These are phyloP conservation scores for Cyclopterus lumpus DNA, from an alignment of 2,797 vertebrate genomes.

Conservation along the genomic window DNA sequence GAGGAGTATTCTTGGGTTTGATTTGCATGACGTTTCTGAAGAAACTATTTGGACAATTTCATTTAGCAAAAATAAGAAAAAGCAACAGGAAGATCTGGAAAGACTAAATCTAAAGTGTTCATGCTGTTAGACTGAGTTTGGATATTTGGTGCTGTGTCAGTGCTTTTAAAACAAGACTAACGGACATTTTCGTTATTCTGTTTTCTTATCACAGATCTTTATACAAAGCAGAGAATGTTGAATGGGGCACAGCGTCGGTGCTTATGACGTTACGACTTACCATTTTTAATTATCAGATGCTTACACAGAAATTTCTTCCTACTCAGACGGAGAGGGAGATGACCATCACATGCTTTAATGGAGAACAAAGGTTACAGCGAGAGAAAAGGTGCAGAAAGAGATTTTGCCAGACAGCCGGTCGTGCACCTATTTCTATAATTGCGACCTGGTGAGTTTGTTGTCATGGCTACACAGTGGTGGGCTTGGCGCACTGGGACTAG, in stretches of 20 bases:
- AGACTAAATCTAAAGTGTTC: conserved; percentile 1
- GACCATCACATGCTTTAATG: conserved; percentile 3
- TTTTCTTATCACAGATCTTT: conserved; percentile 40
- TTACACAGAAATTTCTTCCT: conserved; percentile 25
- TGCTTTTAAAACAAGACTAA: conserved; percentile 23
- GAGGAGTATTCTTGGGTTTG: conserved; percentile 13
- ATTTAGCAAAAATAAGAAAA: not conserved
- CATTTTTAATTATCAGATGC: conserved; percentile 3
- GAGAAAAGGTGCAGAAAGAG: conserved; percentile 31
- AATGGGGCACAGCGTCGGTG: conserved; percentile 6
- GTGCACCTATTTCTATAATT: conserved; percentile 63
- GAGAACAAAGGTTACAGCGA: conserved; percentile 5
- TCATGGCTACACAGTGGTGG: conserved; percentile 72
- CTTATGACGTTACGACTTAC: conserved; percentile 18
- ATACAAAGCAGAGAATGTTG: conserved; percentile 11
- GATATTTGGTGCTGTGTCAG: conserved; percentile 29
- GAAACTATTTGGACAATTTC: not conserved
- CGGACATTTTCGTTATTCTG: conserved; percentile 19
- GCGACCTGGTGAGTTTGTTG: conserved; percentile 71
- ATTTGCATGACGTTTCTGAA: conserved; percentile 10
- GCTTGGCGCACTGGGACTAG: conserved; percentile 47
- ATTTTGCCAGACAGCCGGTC: conserved; percentile 49
- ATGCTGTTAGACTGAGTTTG: not conserved
- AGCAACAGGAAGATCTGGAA: not conserved
- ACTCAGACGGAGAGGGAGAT: conserved; percentile 6